Evolutionary conservation across 2,113 vertebrate species (phyloP), one percentile per base, ranked within the genome.

Genomic region (Labrus mixtus): DNA sequence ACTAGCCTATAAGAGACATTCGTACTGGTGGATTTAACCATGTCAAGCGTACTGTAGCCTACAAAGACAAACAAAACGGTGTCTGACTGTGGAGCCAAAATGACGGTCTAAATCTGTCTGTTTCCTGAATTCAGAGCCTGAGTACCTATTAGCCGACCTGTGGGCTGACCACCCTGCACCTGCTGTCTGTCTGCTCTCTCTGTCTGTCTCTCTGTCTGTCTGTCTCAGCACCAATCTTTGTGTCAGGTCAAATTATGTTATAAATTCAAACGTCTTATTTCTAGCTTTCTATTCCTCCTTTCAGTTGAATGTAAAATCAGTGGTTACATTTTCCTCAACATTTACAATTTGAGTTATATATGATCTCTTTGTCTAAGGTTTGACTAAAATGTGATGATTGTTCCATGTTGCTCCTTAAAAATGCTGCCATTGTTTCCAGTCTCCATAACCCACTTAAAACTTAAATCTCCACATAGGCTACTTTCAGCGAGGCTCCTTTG

Each of bases 111-210:
- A 66, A 69, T 68, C 51, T 36, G 74, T 85, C 60, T 79, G 58
- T 85, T 84, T 87, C 63, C 82, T 69, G 77, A 79, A 61, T 48
- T 8, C 53, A 55, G 13, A 41, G 16, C 39, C 68, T 66, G 59
- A 36, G 83, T 80, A 68, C 70, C 68, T 79, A 67, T 82, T 82
- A 79, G 69, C 36, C 33, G 29, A 39, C 13, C 54, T 73, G 80
- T 43, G 71, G 73, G 60, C 46, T 69, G 67, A 72, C 73, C 29
- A 60, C 55, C n/a, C 25, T 36, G 16, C 81, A 85, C 82, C 82
- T 85, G 84, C 60, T 39, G 7, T 79, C 66, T 55, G 45, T 3
- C 43, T 74, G 33, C 73, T 55, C 17, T 67, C 67, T 57, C n/a
- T 10, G 46, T 64, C 59, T 75, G 46, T 64, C 59, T 75, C 33